Base-by-base conservation (phyloP, 2,888 invertebrate species). In the Melikaiella ostensackeni region DNA sequence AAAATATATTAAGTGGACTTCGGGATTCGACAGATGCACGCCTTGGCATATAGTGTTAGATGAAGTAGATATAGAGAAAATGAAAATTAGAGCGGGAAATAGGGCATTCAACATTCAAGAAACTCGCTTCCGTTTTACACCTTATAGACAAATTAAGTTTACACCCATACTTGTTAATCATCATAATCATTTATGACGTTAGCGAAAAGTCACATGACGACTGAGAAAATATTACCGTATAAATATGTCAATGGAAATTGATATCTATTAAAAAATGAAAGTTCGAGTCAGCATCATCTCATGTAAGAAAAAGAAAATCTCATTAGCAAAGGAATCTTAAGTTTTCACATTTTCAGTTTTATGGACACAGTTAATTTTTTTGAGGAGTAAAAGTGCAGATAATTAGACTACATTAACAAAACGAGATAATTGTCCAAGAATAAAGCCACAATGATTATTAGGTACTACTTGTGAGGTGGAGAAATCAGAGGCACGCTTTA, bases 211-310 rank as follows among this genome's bases (percentile, higher is more conserved):
- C 24, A n/a, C 11, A 50, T 50, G 19, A 30, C 19, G 16, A 46
- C 27, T 24, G 0, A 16, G 27, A 27, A 27, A 66, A 63, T 64
- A 63, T 63, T 38, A 21, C 6, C 19, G 6, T 42, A n/a, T 16
- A 46, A 66, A 66, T 27, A 66, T 2, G 30, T 30, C 27, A n/a
- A 19, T n/a, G 8, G n/a, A 50, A 50, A 70, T 33, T 70, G 30
- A 0, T 50, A 30, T 33, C 50, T 33, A 70, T 50, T 46, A 50
- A 70, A 66, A 66, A 70, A 70, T 46, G 70, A 50, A 70, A 70
- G 50, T 70, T 70, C 11, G 46, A 33, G 46, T 70, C n/a, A n/a
- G 70, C 27, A 42, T 19, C 30, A 35, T 42, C 24, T 42, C 24
- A 42, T 8, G 50, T 8, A n/a, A 50, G 7, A n/a, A 3, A 50